Base-by-base conservation (phyloP, 2,797 vertebrate species). In the Hyperoplus lanceolatus region DNA sequence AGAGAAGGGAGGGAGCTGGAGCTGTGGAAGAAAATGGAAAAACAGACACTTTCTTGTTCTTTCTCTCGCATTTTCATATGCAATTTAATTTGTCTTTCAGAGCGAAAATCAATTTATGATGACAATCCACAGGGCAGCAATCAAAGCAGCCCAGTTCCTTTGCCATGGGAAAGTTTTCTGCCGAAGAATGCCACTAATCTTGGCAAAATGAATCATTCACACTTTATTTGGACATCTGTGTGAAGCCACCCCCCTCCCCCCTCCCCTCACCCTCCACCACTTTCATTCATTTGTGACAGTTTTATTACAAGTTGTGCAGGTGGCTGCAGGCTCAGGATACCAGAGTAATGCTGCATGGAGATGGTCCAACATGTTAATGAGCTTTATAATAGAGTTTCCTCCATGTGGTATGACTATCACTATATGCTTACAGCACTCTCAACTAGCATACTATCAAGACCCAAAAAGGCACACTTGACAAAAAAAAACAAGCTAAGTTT, bases 91-190 rank as follows among this genome's bases (percentile, higher is more conserved):
- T 97, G 97, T 97, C 97, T 98, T 97, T 98, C 97, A 96, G 96
- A 92, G 92, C 94, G 96, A 97, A 98, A 99, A 99, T 99, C 97
- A 97, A 98, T 99, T 99, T 98, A 96, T 98, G 97, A 98, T 97
- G 97, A 99, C 97, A 99, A 97, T 98, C 96, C 94, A 87, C 91
- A 65, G 94, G 95, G 94, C 94, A 94, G 95, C 95, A 96, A 96
- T 97, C 97, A 98, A 95, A 97, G 95, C 95, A 90, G 90, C 53
- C 9, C 89, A 96, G 96, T 96, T 97, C 90, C 83, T 94, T 95
- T 95, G 95, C 96, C 97, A 97, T 98, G 97, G 97, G 97, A 98
- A 99, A 97, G 96, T 96, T 96, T 29, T 96, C 96, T 96, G 96
- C 95, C 82, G 91, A 93, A 96, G 95, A 94, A 92, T 95, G 95